Percentiles rank a stretch among this genome's conserved stretches.
phyloP scores from a whole-genome alignment of 1,140 invertebrate genomes.

The Orchesella cincta region DNA sequence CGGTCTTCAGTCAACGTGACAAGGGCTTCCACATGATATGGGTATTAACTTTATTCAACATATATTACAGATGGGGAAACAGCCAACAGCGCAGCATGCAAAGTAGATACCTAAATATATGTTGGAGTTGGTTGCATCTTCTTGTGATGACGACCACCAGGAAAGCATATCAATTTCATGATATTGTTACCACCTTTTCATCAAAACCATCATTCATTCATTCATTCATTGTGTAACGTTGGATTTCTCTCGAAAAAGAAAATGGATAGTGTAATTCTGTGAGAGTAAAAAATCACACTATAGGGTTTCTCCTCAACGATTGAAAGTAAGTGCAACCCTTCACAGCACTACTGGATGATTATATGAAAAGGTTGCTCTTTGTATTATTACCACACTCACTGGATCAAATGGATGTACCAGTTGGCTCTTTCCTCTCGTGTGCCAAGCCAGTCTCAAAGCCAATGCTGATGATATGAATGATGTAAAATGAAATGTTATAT shows the following conservation, averaged over 20 bases:
- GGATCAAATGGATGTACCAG: neutral
- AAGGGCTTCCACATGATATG: too few species aligned
- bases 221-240: constrained; percentile 16
- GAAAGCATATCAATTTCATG: constrained; percentile 21
- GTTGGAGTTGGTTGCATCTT: too few species aligned
- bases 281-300: neutral
- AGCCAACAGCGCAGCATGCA: too few species aligned
- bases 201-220: neutral
- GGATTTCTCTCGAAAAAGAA: neutral
- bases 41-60: too few species aligned
- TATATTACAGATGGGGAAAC: too few species aligned
- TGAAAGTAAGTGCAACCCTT: neutral
- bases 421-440: neutral
- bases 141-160: constrained; percentile 13
- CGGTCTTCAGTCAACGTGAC: too few species aligned
- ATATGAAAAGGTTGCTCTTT: neutral
- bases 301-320: neutral
- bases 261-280: neutral
- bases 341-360: neutral
- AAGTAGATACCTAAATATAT: too few species aligned
- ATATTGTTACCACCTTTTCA: constrained; percentile 6
- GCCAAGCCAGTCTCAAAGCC: neutral
- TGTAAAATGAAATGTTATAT: too few species aligned
- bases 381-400: neutral
- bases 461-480: neutral